A percentile compares a stretch with the other conserved stretches of the same genome.
Conservation (phyloP, 1,140 invertebrate species). For the Dendrolimus punctatus region DNA sequence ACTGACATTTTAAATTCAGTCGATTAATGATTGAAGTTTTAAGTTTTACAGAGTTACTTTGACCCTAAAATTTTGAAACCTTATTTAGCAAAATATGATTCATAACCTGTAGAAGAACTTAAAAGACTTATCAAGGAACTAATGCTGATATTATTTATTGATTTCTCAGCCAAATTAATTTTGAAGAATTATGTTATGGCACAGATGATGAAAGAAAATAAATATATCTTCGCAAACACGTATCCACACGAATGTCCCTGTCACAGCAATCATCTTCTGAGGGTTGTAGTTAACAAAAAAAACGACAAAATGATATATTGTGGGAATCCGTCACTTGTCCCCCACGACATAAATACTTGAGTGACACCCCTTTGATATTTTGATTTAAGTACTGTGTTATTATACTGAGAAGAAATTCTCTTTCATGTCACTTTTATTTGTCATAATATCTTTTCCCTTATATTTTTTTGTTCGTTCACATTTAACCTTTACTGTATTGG, state of each 20-base stretch:
- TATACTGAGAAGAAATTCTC: slow-evolving; percentile 16
- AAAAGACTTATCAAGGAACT: too few species aligned
- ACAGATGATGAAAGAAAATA: neutral
- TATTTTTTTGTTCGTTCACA: neutral
- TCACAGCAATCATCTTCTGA: slow-evolving; percentile 33
- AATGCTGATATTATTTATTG: too few species aligned
- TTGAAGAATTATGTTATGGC: too few species aligned
- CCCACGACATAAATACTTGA: slow-evolving; percentile 37
- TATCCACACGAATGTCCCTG: slow-evolving; percentile 23
- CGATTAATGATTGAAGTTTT: too few species aligned
- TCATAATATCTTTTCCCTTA: neutral
- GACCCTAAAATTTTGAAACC: too few species aligned
- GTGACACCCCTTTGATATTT: slow-evolving; percentile 50
- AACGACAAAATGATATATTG: slow-evolving; percentile 35
- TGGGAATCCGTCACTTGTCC: slow-evolving; percentile 35
- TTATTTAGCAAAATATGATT: too few species aligned
- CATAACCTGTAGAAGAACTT: too few species aligned
- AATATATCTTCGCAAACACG: neutral
- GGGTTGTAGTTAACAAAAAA: slow-evolving; percentile 26
- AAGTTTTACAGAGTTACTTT: too few species aligned
- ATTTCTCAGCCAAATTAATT: too few species aligned
- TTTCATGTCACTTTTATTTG: slow-evolving; percentile 5
- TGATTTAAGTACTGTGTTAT: slow-evolving; percentile 13
- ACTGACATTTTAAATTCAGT: too few species aligned
- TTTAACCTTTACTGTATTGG: neutral